phyloP scores from a whole-genome alignment of 92 coral and sea anemone genomes.

The Pocillopora meandrina region DNA sequence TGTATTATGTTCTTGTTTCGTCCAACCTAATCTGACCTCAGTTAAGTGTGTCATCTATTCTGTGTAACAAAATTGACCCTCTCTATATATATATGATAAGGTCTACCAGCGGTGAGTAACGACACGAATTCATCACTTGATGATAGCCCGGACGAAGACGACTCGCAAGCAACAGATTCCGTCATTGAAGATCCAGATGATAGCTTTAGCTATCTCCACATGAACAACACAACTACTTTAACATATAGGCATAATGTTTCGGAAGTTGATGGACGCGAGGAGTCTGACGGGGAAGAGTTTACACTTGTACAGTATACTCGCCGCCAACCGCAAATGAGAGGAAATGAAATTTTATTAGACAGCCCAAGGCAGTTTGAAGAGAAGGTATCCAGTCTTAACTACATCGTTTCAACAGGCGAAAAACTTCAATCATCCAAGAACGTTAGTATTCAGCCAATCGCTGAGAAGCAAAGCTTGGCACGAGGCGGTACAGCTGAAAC shows the following conservation, averaged over 20 bases:
- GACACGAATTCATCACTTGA: not conserved
- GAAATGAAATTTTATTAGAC: not conserved
- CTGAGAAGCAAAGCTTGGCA: not conserved
- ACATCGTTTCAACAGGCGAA: not conserved
- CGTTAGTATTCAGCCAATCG: not conserved
- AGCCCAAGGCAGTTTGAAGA: not conserved
- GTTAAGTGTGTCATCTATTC: no score
- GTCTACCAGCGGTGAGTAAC: not conserved
- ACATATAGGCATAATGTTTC: not conserved
- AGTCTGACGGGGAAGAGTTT: not conserved
- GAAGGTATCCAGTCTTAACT: not conserved
- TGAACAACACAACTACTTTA: not conserved
- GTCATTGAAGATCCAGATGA: constrained; percentile 1
- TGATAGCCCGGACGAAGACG: not conserved
- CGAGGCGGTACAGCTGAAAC: no score
- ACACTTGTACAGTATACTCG: not conserved
- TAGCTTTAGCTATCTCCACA: not conserved
- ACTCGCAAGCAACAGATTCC: constrained; percentile 20
- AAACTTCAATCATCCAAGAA: not conserved
- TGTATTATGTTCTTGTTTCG: no score
- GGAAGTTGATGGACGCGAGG: not conserved
- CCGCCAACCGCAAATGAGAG: not conserved
- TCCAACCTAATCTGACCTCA: no score
- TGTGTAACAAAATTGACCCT: no score
- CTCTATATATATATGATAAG: not conserved